Evolutionary conservation across 1,140 invertebrate species (phyloP).

Genomic region (Drosophila tani): DNA sequence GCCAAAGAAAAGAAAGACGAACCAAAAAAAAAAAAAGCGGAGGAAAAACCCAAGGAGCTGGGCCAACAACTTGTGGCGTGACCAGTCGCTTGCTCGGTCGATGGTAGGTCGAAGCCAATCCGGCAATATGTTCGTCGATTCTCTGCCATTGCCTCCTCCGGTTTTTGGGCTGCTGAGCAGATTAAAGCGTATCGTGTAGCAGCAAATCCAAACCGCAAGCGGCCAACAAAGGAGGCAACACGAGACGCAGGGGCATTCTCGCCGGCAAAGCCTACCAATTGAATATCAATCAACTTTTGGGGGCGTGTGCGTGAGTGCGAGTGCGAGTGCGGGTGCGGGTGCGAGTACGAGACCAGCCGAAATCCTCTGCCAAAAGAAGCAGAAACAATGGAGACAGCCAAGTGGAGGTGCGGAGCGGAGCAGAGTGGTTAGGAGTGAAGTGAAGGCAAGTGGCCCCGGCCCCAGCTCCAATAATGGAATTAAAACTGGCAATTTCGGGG

Average conservation of each 20-base stretch:
- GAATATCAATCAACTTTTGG: slow-evolving; percentile 83
- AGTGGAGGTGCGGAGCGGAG: slow-evolving; percentile 2
- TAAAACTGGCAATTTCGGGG: slow-evolving; percentile 76
- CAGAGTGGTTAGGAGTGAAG: not conserved
- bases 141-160: slow-evolving; percentile 13
- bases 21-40: slow-evolving; percentile 9
- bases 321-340: slow-evolving; percentile 5
- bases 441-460: slow-evolving; percentile 33
- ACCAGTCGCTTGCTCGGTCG: slow-evolving; percentile 16
- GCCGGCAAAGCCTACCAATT: slow-evolving; percentile 79
- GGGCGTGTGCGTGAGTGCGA: slow-evolving; percentile 33
- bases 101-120: slow-evolving; percentile 21
- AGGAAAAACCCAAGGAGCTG: slow-evolving; percentile 17
- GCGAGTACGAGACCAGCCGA: slow-evolving; percentile 6
- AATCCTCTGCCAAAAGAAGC: slow-evolving; percentile 32
- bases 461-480: slow-evolving; percentile 69
- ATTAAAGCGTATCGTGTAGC: slow-evolving; percentile 81
- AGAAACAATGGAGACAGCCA: slow-evolving; percentile 30
- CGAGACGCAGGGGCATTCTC: slow-evolving; percentile 1
- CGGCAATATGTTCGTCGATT: slow-evolving; percentile 63
- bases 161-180: slow-evolving; percentile 46
- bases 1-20: slow-evolving; percentile 39
- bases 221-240: slow-evolving; percentile 50
- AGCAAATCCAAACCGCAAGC: slow-evolving; percentile 78
- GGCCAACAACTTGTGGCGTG: slow-evolving; percentile 73